phyloP scores from a whole-genome alignment of 1,140 invertebrate genomes.

The Pantala flavescens region DNA sequence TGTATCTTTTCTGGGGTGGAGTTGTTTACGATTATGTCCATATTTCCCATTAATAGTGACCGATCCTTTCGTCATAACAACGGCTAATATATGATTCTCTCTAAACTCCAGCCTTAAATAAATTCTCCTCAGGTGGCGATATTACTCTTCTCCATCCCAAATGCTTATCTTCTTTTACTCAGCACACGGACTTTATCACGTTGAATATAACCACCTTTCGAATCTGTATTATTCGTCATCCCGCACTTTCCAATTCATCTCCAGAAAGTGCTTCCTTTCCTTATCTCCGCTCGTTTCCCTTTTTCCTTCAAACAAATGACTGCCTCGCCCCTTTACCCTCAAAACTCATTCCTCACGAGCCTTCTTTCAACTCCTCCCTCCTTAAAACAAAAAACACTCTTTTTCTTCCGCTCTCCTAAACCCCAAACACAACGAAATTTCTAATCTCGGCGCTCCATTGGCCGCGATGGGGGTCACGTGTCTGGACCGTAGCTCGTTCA shows the following conservation, averaged over 20 bases:
- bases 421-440: constrained; percentile 5
- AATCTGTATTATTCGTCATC: neutral
- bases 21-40: too few species aligned
- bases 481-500: neutral
- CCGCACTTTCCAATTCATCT: neutral
- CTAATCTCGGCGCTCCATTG: constrained; percentile 7
- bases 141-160: too few species aligned
- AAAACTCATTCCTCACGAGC: neutral
- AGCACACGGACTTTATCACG: too few species aligned
- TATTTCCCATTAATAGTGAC: too few species aligned
- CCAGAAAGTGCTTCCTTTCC: neutral
- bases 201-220: too few species aligned
- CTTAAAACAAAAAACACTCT: neutral
- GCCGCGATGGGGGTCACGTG: constrained; percentile 4
- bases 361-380: neutral
- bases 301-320: neutral
- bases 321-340: neutral
- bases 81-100: too few species aligned
- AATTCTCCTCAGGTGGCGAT: too few species aligned
- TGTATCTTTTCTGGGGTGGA: too few species aligned
- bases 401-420: neutral
- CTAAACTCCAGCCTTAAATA: too few species aligned
- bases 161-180: too few species aligned
- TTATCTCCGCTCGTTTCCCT: neutral
- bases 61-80: too few species aligned